phyloP scores from a whole-genome alignment of 2,888 invertebrate genomes.

The Oscheius myriophilus region DNA sequence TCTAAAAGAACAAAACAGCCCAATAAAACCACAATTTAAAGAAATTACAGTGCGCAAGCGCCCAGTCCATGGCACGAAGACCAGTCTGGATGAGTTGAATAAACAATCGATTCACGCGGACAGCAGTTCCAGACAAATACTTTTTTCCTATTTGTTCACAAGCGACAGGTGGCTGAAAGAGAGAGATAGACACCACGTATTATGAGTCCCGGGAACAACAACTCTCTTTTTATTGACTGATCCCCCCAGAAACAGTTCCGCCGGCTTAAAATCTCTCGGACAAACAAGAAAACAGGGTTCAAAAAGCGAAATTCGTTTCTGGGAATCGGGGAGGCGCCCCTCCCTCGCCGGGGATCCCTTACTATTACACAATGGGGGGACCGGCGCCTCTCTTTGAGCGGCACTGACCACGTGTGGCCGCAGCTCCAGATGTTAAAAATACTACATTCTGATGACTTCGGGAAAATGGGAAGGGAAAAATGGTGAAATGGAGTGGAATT shows the following conservation, averaged over 20 bases:
- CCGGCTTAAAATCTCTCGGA: background rate
- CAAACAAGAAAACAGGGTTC: background rate
- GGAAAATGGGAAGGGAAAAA: background rate
- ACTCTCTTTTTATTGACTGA: background rate
- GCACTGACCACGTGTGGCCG: constrained; percentile 2
- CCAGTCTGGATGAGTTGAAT: constrained; percentile 32
- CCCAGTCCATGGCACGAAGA: constrained; percentile 19
- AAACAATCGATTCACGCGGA: constrained; percentile 30
- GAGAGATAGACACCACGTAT: background rate
- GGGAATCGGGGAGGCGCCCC: background rate
- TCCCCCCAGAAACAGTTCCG: background rate
- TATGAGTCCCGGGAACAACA: background rate
- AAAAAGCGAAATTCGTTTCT: background rate
- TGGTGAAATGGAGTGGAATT: background rate
- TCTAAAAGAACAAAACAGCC: background rate
- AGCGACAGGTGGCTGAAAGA: constrained; percentile 16
- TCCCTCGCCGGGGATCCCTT: constrained; percentile 6
- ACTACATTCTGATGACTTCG: background rate
- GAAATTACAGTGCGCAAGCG: background rate
- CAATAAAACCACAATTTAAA: background rate
- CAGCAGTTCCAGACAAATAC: constrained; percentile 5
- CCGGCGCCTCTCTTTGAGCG: too few species aligned
- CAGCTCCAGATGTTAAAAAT: constrained; percentile 11
- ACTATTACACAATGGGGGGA: constrained; percentile 25
- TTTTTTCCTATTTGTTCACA: background rate